A percentile compares a stretch with the other conserved stretches of the same genome.
These are phyloP conservation scores for Tachysurus vachellii DNA, from an alignment of 2,113 vertebrate species.

Conservation along the genomic window DNA sequence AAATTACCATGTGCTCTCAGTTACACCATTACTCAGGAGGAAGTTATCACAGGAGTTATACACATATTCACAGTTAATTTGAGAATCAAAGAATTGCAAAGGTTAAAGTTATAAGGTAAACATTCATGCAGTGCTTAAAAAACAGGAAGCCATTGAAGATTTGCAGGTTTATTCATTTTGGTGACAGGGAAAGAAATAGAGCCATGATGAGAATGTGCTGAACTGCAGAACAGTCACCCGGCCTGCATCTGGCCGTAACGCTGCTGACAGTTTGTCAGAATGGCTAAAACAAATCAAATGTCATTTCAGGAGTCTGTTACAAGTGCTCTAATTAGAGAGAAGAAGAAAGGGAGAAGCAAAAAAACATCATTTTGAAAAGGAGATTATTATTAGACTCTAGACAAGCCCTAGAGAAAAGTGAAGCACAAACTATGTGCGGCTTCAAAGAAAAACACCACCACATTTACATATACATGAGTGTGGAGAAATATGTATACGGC, in stretches of 20 bases:
- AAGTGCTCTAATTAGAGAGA: slow-evolving; percentile 45
- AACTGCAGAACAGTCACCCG: slow-evolving; percentile 67
- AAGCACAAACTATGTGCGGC: background rate
- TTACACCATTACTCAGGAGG: background rate
- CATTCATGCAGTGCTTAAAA: background rate
- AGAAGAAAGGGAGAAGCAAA: background rate
- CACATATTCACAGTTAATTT: background rate
- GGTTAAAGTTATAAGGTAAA: background rate
- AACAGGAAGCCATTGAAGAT: background rate
- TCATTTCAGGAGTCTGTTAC: slow-evolving; percentile 41
- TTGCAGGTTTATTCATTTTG: slow-evolving; percentile 20
- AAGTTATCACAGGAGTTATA: background rate
- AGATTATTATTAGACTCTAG: background rate
- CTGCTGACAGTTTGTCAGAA: slow-evolving; percentile 67
- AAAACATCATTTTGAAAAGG: background rate
- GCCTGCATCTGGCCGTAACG: slow-evolving; percentile 53
- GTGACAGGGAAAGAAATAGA: slow-evolving; percentile 41
- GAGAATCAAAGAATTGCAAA: background rate
- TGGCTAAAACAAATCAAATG: slow-evolving; percentile 63
- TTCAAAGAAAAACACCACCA: slow-evolving; percentile 13
- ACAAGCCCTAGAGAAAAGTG: background rate
- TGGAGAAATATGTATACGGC: slow-evolving; percentile 5
- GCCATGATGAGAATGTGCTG: slow-evolving; percentile 56
- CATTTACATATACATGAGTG: slow-evolving; percentile 19
- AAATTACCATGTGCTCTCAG: slow-evolving; percentile 15